phyloP scores from a whole-genome alignment of 2,113 vertebrate genomes.

The Anthoscopus minutus region DNA sequence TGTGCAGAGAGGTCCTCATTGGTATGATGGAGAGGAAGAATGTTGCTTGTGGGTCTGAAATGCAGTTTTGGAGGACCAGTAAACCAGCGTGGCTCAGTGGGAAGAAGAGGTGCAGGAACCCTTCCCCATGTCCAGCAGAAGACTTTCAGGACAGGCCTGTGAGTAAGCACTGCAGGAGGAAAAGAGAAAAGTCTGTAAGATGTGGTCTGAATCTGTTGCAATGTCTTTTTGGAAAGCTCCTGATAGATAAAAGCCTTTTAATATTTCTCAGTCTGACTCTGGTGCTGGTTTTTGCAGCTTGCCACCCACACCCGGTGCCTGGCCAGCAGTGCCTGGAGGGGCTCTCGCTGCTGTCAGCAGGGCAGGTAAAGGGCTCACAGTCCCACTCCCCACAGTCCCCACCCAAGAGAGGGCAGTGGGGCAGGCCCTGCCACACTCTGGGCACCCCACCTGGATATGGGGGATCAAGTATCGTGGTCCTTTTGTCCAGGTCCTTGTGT shows the following conservation, averaged over 20 bases:
- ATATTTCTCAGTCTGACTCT: background rate
- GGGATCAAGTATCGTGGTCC: background rate
- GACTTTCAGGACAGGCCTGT: background rate
- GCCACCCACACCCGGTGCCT: background rate
- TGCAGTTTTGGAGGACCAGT: background rate
- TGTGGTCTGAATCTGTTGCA: background rate
- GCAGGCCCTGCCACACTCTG: background rate
- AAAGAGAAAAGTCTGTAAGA: background rate
- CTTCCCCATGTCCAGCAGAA: background rate
- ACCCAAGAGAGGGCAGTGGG: rapidly evolving
- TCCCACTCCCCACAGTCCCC: background rate
- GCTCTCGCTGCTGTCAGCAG: background rate
- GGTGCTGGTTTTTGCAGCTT: background rate
- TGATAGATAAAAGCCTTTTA: background rate
- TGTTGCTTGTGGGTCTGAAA: background rate
- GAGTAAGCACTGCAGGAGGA: background rate
- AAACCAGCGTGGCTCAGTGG: background rate
- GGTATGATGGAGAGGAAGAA: background rate
- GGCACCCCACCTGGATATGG: rapidly evolving
- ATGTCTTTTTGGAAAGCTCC: background rate
- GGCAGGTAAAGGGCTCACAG: background rate
- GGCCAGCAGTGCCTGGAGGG: rapidly evolving
- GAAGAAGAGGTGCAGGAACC: background rate
- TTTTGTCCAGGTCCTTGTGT: background rate
- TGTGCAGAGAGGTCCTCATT: background rate